Conservation (phyloP, 2,113 vertebrate genomes). For the Spermophilus dauricus region DNA sequence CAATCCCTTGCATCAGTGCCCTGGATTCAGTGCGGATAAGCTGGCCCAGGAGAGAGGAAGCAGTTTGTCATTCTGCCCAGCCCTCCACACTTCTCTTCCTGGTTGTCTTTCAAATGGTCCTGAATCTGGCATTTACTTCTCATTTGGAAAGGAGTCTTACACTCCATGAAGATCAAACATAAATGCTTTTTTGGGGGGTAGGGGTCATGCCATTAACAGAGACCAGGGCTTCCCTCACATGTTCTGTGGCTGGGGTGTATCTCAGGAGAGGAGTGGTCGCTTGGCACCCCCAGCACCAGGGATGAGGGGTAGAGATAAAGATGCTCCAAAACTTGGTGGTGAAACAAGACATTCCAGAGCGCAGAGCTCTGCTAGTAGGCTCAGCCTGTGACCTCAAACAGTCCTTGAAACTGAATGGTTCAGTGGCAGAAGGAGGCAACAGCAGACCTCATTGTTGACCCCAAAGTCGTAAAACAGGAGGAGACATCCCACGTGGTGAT, state of each 20-base stretch:
- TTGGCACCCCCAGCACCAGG: not conserved
- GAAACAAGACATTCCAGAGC: too few species aligned
- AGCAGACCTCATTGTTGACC: not conserved
- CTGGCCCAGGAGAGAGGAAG: not conserved
- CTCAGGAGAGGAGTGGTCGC: too few species aligned
- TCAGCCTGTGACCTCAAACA: not conserved
- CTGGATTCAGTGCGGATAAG: not conserved
- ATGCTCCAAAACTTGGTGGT: too few species aligned
- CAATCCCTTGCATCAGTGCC: not conserved
- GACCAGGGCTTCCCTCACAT: too few species aligned
- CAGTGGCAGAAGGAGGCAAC: too few species aligned
- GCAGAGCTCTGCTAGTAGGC: fast-evolving
- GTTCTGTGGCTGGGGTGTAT: too few species aligned
- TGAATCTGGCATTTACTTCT: constrained; percentile 15
- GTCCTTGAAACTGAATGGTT: not conserved
- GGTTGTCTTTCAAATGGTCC: not conserved
- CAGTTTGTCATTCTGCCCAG: not conserved
- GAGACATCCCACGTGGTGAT: not conserved
- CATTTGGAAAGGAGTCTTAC: not conserved
- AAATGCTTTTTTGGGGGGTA: fast-evolving
- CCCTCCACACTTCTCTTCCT: fast-evolving
- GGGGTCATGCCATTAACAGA: not conserved
- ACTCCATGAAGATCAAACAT: not conserved
- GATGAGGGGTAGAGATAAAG: too few species aligned
- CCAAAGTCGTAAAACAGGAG: too few species aligned